These are phyloP conservation scores for Hydraecia micacea DNA, from an alignment of 2,888 invertebrate genomes.

Conservation along the genomic window DNA sequence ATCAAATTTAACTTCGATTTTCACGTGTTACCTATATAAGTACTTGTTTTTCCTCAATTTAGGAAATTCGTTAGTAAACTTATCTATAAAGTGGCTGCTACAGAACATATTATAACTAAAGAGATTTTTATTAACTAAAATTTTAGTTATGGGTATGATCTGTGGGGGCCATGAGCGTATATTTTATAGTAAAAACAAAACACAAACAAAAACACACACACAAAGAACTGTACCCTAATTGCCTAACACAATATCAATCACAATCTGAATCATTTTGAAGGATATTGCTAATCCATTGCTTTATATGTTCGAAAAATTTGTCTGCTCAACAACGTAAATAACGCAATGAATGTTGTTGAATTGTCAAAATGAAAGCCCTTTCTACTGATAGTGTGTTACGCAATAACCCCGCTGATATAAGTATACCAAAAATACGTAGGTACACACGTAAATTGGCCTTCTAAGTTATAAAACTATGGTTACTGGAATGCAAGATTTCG, in stretches of 20 bases:
- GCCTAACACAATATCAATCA: not conserved
- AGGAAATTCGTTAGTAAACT: not conserved
- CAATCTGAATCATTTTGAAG: not conserved
- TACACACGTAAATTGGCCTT: conserved; percentile 24
- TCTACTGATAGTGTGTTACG: no score
- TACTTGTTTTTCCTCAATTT: not conserved
- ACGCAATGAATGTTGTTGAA: not conserved
- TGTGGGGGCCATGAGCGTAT: not conserved
- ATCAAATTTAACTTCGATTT: conserved; percentile 1
- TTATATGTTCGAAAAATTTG: not conserved
- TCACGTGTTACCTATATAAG: not conserved
- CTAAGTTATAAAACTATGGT: not conserved
- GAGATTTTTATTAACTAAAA: not conserved
- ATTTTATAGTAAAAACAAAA: not conserved
- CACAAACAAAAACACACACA: not conserved
- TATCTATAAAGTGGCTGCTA: not conserved
- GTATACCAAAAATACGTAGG: not conserved
- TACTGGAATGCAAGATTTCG: conserved; percentile 49
- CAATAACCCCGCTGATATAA: not conserved
- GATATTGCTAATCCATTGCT: not conserved
- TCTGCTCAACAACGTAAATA: not conserved
- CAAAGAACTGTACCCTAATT: not conserved
- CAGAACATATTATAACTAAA: not conserved
- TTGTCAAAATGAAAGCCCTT: not conserved
- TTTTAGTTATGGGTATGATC: no score